These are phyloP conservation scores for Brenthis hecate DNA, from an alignment of 2,888 invertebrate species.

Conservation along the genomic window DNA sequence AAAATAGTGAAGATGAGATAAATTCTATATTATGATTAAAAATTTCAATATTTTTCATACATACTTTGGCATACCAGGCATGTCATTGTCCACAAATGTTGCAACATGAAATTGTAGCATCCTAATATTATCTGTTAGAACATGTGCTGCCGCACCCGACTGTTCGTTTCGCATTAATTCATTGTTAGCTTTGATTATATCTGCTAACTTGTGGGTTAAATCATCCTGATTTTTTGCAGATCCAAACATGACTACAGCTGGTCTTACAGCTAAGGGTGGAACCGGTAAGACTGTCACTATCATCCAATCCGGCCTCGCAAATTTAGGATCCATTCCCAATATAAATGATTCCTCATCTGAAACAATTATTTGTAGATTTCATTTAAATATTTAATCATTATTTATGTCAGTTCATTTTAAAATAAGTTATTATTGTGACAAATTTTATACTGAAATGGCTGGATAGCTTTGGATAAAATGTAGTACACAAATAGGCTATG, in stretches of 20 bases:
- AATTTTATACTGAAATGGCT: too few relatives aligned
- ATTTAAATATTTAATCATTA: too few relatives aligned
- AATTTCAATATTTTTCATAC: constrained; percentile 34
- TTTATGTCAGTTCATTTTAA: too few relatives aligned
- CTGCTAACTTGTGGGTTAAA: constrained; percentile 98
- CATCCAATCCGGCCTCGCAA: constrained; percentile 99
- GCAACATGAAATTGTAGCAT: constrained; percentile 99
- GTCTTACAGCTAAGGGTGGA: constrained; percentile 96
- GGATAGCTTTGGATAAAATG: too few relatives aligned
- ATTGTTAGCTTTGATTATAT: constrained; percentile 99
- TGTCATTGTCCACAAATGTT: constrained; percentile 98
- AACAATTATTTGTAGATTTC: constrained; percentile 38
- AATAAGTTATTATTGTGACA: too few relatives aligned
- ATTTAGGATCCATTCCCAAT: constrained; percentile 97
- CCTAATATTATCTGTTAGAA: constrained; percentile 97
- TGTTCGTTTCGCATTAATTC: constrained; percentile 97
- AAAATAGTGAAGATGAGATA: background rate
- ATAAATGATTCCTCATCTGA: constrained; percentile 97
- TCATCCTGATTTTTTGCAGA: constrained; percentile 99
- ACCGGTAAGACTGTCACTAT: constrained; percentile 98
- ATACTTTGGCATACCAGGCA: constrained; percentile 96
- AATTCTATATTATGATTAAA: background rate
- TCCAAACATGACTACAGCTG: constrained; percentile 99
- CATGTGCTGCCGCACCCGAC: constrained; percentile 98
- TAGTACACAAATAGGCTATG: too few relatives aligned